A percentile compares a stretch with the other conserved stretches of the same genome.
These are phyloP conservation scores for Hymenopus coronatus DNA, from an alignment of 2,888 invertebrate species.

Conservation along the genomic window DNA sequence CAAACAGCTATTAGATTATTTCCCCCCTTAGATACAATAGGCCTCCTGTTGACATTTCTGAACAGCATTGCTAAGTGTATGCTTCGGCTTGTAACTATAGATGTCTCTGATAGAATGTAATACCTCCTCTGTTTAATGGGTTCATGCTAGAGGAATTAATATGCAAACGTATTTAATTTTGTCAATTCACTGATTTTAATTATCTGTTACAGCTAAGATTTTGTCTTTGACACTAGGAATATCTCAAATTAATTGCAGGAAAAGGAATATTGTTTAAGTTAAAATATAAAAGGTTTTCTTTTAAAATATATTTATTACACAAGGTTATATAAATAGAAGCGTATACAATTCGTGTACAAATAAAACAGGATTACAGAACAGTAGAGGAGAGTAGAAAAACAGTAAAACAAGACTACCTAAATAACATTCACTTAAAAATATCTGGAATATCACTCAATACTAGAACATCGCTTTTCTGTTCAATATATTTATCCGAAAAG, in stretches of 20 bases:
- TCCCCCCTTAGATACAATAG: too few relatives aligned
- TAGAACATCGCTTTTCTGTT: not conserved
- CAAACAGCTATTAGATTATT: too few relatives aligned
- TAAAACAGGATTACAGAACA: not conserved
- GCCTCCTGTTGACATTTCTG: too few relatives aligned
- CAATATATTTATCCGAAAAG: not conserved
- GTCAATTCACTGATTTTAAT: too few relatives aligned
- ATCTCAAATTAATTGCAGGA: not conserved
- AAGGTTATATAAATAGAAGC: not conserved
- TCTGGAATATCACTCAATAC: not conserved
- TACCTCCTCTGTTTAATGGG: too few relatives aligned
- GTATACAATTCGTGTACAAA: not conserved
- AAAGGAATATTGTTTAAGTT: not conserved
- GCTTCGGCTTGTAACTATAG: too few relatives aligned
- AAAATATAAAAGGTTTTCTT: not conserved
- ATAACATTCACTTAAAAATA: not conserved
- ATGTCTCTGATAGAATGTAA: too few relatives aligned
- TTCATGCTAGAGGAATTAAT: too few relatives aligned
- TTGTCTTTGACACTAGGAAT: not conserved
- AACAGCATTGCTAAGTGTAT: too few relatives aligned
- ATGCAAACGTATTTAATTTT: too few relatives aligned
- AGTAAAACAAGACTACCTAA: not conserved
- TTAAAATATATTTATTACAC: not conserved
- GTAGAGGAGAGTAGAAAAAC: not conserved
- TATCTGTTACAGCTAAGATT: not conserved